phyloP scores from a whole-genome alignment of 1,140 invertebrate species.

The Octopus sinensis region DNA sequence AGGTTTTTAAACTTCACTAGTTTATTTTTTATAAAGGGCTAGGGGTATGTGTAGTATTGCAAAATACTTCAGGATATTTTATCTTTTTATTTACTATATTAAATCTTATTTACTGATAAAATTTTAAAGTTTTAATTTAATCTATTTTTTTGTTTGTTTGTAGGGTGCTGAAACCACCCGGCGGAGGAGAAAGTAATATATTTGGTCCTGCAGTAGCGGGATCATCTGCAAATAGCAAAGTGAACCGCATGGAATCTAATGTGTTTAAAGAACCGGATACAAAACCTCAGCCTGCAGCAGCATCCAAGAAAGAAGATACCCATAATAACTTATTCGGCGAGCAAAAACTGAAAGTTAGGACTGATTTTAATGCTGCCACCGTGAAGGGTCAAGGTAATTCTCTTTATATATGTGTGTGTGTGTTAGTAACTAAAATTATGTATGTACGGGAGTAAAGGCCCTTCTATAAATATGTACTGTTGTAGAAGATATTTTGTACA shows the following conservation, averaged over 20 bases:
- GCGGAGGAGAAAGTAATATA: constrained; percentile 67
- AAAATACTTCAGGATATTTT: too few species aligned
- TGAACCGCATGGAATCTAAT: constrained; percentile 14
- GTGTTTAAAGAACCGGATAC: constrained; percentile 1
- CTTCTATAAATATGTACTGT: too few species aligned
- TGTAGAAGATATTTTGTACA: too few species aligned
- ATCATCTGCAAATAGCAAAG: constrained; percentile 29
- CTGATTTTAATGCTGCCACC: neutral
- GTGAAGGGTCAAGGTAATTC: neutral
- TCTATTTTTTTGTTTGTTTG: constrained; percentile 18
- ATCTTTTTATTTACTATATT: too few species aligned
- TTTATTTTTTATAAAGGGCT: too few species aligned
- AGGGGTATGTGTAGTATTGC: too few species aligned
- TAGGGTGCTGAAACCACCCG: constrained; percentile 69
- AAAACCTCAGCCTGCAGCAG: neutral
- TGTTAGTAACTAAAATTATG: too few species aligned
- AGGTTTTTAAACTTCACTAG: too few species aligned
- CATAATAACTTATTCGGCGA: constrained; percentile 1
- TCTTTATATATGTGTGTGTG: neutral
- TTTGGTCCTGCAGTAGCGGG: constrained; percentile 56
- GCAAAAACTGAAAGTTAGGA: neutral
- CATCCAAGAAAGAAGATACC: neutral
- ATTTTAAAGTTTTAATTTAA: neutral
- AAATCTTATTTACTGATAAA: too few species aligned
- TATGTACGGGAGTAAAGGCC: too few species aligned